A percentile compares a stretch with the other conserved stretches of the same genome.
Evolutionary conservation across 2,888 invertebrate genomes (phyloP).

Genomic region (Labia minor): DNA sequence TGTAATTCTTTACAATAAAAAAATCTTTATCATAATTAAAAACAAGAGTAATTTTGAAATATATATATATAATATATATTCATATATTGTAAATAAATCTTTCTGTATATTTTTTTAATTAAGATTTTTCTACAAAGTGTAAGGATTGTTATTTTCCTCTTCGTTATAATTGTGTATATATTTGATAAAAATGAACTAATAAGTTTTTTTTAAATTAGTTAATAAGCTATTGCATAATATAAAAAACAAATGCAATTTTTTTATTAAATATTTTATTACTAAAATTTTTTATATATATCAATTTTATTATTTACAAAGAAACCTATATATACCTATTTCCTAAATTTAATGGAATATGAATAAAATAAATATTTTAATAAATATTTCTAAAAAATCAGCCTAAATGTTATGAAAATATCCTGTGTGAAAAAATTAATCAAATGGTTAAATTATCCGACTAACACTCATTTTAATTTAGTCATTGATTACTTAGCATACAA

Average conservation of each 20-base stretch:
- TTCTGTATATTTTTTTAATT: background rate
- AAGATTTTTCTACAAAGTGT: background rate
- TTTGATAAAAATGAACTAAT: no score
- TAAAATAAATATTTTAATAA: no score
- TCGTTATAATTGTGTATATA: background rate
- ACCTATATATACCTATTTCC: no score
- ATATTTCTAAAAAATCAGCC: no score
- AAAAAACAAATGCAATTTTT: background rate
- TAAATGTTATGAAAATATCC: no score
- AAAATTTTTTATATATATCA: background rate
- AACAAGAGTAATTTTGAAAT: background rate
- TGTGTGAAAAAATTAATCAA: no score
- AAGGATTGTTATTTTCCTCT: background rate
- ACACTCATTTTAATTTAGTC: no score
- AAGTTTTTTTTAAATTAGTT: background rate
- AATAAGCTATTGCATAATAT: background rate
- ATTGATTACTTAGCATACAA: no score
- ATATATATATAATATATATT: background rate
- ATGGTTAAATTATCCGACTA: no score
- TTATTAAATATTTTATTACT: background rate
- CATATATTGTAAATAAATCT: background rate
- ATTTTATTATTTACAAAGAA: no score
- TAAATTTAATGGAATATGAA: no score
- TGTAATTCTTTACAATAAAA: no score
- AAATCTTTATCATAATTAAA: background rate